phyloP scores from a whole-genome alignment of 2,797 vertebrate species.

The Melanotaenia boesemani region DNA sequence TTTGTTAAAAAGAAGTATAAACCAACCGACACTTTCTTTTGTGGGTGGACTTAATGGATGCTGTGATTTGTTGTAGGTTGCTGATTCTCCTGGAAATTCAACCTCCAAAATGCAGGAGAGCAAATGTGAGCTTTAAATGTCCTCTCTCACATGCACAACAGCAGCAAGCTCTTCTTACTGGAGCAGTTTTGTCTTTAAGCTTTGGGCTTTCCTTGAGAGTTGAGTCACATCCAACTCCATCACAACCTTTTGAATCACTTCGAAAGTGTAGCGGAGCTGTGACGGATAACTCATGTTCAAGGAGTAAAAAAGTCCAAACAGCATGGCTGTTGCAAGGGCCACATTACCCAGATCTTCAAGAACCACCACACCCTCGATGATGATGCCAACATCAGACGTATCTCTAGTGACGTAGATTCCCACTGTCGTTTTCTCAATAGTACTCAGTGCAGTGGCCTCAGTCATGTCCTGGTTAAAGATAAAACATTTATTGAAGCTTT shows the following conservation, averaged over 20 bases:
- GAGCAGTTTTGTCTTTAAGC: conserved; percentile 12
- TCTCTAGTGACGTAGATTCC: conserved; percentile 2
- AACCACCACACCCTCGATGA: conserved; percentile 1
- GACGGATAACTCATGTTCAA: conserved; percentile 2
- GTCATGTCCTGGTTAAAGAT: conserved; percentile 1
- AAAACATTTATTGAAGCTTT: not conserved
- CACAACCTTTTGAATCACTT: conserved; percentile 1
- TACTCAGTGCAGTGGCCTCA: too few species aligned
- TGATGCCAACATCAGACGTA: conserved; percentile 1
- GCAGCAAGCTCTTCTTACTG: not conserved
- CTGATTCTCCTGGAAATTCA: too few species aligned
- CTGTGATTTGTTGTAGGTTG: too few species aligned
- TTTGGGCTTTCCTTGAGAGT: conserved; percentile 11
- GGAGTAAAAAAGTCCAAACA: conserved; percentile 13
- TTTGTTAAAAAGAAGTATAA: too few species aligned
- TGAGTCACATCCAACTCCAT: not conserved
- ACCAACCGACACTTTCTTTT: too few species aligned
- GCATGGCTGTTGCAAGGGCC: not conserved
- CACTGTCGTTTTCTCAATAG: conserved; percentile 9
- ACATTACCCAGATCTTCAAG: conserved; percentile 6
- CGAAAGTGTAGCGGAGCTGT: not conserved
- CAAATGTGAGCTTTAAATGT: too few species aligned
- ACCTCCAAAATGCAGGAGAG: too few species aligned
- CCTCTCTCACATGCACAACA: too few species aligned
- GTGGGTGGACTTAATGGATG: too few species aligned